These are phyloP conservation scores for Gallinago nigripennis DNA, from an alignment of 2,797 vertebrate species.

Conservation along the genomic window DNA sequence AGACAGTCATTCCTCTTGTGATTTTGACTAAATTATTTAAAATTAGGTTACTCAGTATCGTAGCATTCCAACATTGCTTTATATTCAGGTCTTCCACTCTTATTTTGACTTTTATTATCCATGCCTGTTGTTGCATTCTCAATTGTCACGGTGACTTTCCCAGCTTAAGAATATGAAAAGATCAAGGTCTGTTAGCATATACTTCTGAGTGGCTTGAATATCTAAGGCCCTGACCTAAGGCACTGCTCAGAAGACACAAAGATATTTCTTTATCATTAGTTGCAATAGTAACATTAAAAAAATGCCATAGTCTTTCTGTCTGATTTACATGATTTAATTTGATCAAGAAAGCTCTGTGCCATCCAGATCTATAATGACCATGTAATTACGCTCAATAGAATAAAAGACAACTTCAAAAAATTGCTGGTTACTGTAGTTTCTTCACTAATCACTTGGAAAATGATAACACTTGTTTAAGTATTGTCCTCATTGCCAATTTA, in stretches of 20 bases:
- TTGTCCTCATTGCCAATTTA: slow-evolving; percentile 1
- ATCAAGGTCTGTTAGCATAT: not conserved
- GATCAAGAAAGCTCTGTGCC: not conserved
- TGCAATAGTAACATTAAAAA: not conserved
- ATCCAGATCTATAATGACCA: not conserved
- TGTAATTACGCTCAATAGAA: not conserved
- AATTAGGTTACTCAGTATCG: not conserved
- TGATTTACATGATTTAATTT: not conserved
- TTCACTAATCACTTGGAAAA: slow-evolving; percentile 29
- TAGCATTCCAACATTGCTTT: not conserved
- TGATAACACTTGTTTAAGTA: not conserved
- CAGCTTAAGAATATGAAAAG: not conserved
- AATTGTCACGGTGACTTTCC: rapidly evolving
- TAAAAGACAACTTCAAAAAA: not conserved
- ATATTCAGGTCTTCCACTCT: not conserved
- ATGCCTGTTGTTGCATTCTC: not conserved
- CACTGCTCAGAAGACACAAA: not conserved
- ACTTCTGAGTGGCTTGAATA: not conserved
- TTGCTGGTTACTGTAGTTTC: not conserved
- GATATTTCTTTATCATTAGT: not conserved
- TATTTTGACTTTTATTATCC: not conserved
- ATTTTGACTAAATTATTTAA: not conserved
- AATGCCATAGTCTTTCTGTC: not conserved
- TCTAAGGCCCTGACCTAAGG: not conserved
- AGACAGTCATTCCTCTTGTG: not conserved